phyloP scores from a whole-genome alignment of 2,797 vertebrate species.

The Diglossa cyanea region DNA sequence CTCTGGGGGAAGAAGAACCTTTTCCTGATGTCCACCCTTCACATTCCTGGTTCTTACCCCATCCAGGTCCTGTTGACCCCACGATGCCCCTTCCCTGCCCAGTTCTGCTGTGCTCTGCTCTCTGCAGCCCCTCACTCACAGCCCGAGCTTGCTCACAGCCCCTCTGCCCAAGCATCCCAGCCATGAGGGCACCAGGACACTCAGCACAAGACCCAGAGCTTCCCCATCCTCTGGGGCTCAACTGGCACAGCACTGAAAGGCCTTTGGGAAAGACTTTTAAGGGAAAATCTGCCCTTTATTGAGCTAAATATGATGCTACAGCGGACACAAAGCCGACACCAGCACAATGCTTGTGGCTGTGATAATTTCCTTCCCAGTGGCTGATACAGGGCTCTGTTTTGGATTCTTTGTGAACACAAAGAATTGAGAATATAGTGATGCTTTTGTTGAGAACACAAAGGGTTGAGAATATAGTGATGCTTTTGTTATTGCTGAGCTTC shows the following conservation, averaged over 20 bases:
- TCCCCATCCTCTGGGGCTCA: neutral
- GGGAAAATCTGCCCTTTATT: neutral
- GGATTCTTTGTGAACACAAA: neutral
- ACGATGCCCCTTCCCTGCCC: rapidly evolving
- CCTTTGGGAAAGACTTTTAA: neutral
- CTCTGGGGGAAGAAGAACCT: neutral
- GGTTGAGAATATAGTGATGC: neutral
- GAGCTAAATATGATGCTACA: neutral
- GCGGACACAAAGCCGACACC: rapidly evolving
- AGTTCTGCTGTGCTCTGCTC: rapidly evolving
- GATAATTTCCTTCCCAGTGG: neutral
- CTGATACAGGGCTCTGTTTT: neutral
- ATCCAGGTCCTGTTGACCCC: neutral
- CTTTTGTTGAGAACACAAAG: neutral
- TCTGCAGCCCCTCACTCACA: neutral
- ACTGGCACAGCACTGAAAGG: rapidly evolving
- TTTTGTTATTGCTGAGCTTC: neutral
- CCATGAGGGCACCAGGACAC: rapidly evolving
- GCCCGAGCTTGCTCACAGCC: neutral
- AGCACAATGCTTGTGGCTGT: neutral
- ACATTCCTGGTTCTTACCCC: neutral
- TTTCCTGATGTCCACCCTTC: neutral
- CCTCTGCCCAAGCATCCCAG: neutral
- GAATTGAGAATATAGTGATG: neutral
- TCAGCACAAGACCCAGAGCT: rapidly evolving